Percentiles rank a stretch among this genome's conserved stretches.
Evolutionary conservation across 2,113 vertebrate species (phyloP).

Genomic region (Xyrauchen texanus): DNA sequence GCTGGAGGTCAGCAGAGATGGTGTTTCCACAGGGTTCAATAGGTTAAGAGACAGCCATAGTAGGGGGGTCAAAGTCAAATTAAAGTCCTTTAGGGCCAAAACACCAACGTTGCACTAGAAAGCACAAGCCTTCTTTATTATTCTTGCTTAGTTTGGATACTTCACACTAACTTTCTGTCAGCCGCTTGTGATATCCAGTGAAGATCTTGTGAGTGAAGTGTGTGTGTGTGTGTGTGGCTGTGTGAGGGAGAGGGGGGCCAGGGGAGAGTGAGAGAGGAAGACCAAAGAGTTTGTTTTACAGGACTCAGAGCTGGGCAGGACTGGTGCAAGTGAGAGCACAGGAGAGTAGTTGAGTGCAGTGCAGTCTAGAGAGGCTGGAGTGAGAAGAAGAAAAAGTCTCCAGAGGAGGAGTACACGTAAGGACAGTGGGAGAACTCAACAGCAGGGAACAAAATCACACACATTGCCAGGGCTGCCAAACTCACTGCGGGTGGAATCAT

Average conservation of each 20-base stretch:
- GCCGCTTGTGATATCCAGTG: conserved; percentile 73
- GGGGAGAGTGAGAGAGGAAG: conserved; percentile 57
- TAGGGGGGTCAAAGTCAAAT: conserved; percentile 23
- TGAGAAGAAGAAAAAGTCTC: not conserved
- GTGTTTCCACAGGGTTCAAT: not conserved
- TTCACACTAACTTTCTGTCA: conserved; percentile 40
- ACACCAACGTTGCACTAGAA: no score
- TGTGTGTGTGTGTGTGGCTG: conserved; percentile 51
- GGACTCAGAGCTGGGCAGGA: conserved; percentile 52
- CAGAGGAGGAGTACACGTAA: not conserved
- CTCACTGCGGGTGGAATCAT: conserved; percentile 59
- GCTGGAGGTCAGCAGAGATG: no score
- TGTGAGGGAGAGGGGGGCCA: conserved; percentile 4
- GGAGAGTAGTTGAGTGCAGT: not conserved
- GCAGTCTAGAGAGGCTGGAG: conserved; percentile 24
- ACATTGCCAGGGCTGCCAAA: conserved; percentile 49
- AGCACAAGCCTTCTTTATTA: not conserved
- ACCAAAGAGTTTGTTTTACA: conserved; percentile 68
- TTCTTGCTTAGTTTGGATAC: conserved; percentile 43
- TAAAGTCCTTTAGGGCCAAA: not conserved
- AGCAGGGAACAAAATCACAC: conserved; percentile 31
- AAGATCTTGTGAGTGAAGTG: conserved; percentile 63
- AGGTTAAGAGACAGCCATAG: conserved; percentile 34
- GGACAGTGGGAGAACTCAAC: not conserved
- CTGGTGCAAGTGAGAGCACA: conserved; percentile 30